Percentiles rank a stretch among this genome's conserved stretches.
Conservation (phyloP, 2,113 vertebrate species). For the Himantopus leucocephalus region DNA sequence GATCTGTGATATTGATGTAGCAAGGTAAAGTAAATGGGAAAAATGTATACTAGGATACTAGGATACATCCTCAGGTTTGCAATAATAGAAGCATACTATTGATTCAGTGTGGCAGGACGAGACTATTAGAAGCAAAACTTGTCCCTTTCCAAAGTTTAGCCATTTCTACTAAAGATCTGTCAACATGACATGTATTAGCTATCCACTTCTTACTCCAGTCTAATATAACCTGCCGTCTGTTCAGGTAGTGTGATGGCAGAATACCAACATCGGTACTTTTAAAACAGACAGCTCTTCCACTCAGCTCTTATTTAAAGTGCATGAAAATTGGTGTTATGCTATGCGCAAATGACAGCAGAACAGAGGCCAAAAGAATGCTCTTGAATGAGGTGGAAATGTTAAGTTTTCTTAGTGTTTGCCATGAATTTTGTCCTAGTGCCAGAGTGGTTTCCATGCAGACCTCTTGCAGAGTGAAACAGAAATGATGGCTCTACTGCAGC, state of each 20-base stretch:
- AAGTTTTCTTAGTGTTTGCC: conserved; percentile 32
- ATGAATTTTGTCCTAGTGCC: neutral
- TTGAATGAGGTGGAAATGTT: conserved; percentile 31
- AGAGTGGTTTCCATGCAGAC: neutral
- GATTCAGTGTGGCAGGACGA: neutral
- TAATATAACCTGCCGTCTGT: neutral
- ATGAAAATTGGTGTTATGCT: neutral
- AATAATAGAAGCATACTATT: neutral
- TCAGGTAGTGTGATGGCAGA: neutral
- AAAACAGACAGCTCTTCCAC: neutral
- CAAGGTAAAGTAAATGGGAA: neutral
- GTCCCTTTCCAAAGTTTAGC: neutral
- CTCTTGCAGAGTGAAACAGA: neutral
- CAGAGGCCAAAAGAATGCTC: conserved; percentile 2
- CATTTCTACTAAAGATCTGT: neutral
- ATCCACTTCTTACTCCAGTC: neutral
- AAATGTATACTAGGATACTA: neutral
- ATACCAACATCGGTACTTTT: neutral
- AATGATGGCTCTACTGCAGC: neutral
- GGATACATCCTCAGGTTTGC: neutral
- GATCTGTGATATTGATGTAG: neutral
- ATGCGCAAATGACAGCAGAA: conserved; percentile 17
- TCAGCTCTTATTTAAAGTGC: neutral
- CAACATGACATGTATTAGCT: neutral
- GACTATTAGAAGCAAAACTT: neutral